A percentile compares a stretch with the other conserved stretches of the same genome.
These are phyloP conservation scores for Pammene fasciana DNA, from an alignment of 2,888 invertebrate species.

Conservation along the genomic window DNA sequence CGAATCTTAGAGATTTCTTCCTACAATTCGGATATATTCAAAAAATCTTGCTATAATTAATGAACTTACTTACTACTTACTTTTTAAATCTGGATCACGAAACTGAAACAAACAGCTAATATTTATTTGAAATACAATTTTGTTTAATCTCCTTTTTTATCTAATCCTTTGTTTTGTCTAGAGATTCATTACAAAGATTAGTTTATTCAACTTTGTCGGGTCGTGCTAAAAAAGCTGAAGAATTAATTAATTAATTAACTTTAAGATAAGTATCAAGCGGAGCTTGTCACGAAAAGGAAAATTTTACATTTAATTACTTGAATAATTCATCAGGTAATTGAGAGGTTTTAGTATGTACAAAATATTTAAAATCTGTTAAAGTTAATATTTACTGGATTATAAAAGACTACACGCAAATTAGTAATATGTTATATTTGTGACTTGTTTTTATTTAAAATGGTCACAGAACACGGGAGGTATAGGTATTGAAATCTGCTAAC, in stretches of 20 bases:
- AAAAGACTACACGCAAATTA: too few species aligned
- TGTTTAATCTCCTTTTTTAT: slow-evolving; percentile 8
- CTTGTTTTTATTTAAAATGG: too few species aligned
- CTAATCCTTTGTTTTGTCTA: slow-evolving; percentile 4
- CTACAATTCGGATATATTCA: too few species aligned
- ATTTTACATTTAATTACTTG: slow-evolving; percentile 6
- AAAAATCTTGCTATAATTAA: too few species aligned
- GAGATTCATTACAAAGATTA: not conserved
- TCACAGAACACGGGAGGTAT: too few species aligned
- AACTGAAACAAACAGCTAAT: not conserved
- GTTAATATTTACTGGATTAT: too few species aligned
- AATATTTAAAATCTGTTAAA: not conserved
- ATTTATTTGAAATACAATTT: slow-evolving; percentile 4
- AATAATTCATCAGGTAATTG: slow-evolving; percentile 7
- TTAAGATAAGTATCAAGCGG: slow-evolving; percentile 6
- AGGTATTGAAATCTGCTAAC: too few species aligned
- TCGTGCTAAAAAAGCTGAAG: not conserved
- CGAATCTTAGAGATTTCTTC: too few species aligned
- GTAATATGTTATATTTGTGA: too few species aligned
- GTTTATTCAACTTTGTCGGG: not conserved
- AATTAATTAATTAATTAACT: slow-evolving; percentile 4
- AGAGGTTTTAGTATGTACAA: not conserved
- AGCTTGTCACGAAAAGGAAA: slow-evolving; percentile 11
- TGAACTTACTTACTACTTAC: too few species aligned
- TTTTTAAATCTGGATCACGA: too few species aligned